Base-by-base conservation (phyloP, 35 echinoderm and acorn worm species). In the Eucidaris tribuloides region DNA sequence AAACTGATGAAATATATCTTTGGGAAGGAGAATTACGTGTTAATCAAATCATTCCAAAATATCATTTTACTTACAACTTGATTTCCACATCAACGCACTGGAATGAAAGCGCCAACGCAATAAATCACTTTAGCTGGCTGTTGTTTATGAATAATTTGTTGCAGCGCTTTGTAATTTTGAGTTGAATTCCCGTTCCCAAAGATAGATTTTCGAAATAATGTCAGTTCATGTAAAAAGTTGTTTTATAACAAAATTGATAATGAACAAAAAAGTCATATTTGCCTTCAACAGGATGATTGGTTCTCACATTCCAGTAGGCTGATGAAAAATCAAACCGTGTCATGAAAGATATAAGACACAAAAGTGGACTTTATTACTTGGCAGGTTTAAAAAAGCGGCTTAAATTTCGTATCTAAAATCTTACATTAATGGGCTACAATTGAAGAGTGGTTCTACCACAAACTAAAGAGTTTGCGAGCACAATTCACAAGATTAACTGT, bases 261-360 rank as follows among this genome's bases (percentile, higher is more conserved):
- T n/a, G n/a, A n/a, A n/a, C n/a, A n/a, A n/a, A n/a, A n/a, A n/a
- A n/a, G 33, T 6, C 43, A 80, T 50, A 50, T 55, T 80, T 80
- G 45, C 45, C 77, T 80, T 58, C 45, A 45, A 80, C 77, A 40
- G 54, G 68, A 20, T 74, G 68, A 74, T 74, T 74, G 68, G 68
- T 74, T 74, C 68, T 74, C 68, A 74, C 68, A 74, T 74, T 74
- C 68, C 68, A 74, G 68, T 74, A 74, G 68, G 68, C 68, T 74
- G 68, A 74, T 74, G 37, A 52, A 11, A n/a, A 52, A 9, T 11
- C 48, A 9, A 52, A 52, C 9, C n/a, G n/a, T 52, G n/a, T 52
- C 48, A n/a, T 9, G n/a, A n/a, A n/a, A n/a, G n/a, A n/a, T n/a
- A n/a, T n/a, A n/a, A n/a, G n/a, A n/a, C n/a, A n/a, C n/a, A n/a